Conservation (phyloP, 2,113 vertebrate genomes). For the Ardeotis arabs region DNA sequence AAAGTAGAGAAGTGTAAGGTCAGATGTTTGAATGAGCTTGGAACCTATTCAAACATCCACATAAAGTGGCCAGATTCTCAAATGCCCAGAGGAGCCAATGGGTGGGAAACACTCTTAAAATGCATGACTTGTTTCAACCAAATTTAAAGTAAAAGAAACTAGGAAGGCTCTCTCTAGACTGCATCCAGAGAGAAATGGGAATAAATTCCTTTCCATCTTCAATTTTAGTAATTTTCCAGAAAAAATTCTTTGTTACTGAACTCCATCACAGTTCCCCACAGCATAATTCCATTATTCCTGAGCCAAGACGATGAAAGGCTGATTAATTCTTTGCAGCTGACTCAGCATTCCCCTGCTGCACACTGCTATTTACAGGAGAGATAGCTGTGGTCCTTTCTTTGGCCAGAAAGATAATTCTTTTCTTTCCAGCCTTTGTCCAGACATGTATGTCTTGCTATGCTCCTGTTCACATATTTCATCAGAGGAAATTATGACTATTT, state of each 20-base stretch:
- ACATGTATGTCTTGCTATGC: not conserved
- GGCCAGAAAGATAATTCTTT: not conserved
- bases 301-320: not conserved
- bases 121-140: not conserved
- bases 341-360: not conserved
- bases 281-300: not conserved
- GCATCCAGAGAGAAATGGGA: not conserved
- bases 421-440: not conserved
- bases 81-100: not conserved
- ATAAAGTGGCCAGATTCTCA: not conserved
- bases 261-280: not conserved
- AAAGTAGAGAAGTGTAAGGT: not conserved
- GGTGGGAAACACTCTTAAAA: not conserved
- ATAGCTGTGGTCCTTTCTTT: not conserved
- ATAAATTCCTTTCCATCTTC: not conserved
- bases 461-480: not conserved
- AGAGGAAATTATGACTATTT: not conserved
- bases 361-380: not conserved
- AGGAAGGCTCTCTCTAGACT: not conserved
- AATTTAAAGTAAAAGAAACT: not conserved
- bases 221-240: not conserved
- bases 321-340: slow-evolving; percentile 27
- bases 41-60: not conserved
- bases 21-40: not conserved
- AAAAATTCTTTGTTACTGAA: not conserved